These are phyloP conservation scores for Hipposideros larvatus DNA, from an alignment of 2,797 vertebrate species.

Conservation along the genomic window DNA sequence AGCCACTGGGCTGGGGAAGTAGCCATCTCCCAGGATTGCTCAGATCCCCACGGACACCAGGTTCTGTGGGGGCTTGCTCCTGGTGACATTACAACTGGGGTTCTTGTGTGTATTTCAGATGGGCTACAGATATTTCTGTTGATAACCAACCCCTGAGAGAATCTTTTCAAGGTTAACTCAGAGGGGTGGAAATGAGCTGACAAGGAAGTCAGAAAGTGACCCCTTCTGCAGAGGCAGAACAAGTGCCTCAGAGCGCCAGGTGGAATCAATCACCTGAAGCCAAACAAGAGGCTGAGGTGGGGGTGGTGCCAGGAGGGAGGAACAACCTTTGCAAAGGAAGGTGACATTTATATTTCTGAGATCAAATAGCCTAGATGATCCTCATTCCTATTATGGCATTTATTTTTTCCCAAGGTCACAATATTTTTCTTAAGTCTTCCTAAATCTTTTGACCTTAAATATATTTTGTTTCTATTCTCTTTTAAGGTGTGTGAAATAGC, in stretches of 20 bases:
- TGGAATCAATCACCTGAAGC: neutral
- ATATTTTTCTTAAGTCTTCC: slow-evolving; percentile 62
- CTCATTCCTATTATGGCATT: slow-evolving; percentile 34
- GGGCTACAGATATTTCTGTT: neutral
- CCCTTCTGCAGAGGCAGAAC: neutral
- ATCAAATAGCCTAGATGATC: slow-evolving; percentile 42
- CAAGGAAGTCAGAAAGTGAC: neutral
- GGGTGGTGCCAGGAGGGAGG: neutral
- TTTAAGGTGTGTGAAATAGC: neutral
- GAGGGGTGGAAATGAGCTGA: neutral
- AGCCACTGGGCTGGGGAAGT: rapidly evolving
- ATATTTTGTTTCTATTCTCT: slow-evolving; percentile 25
- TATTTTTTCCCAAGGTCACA: slow-evolving; percentile 39
- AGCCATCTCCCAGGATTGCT: neutral
- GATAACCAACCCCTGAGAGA: neutral
- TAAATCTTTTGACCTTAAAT: slow-evolving; percentile 72
- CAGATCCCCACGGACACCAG: rapidly evolving
- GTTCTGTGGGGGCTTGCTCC: neutral
- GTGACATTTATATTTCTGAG: slow-evolving; percentile 56
- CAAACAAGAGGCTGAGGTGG: neutral
- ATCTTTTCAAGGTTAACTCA: neutral
- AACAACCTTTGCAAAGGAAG: neutral
- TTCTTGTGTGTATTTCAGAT: neutral
- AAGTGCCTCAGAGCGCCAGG: neutral
- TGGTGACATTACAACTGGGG: neutral